Evolutionary conservation across 2,113 vertebrate genomes (phyloP).

Genomic region (Chionodraco myersi): DNA sequence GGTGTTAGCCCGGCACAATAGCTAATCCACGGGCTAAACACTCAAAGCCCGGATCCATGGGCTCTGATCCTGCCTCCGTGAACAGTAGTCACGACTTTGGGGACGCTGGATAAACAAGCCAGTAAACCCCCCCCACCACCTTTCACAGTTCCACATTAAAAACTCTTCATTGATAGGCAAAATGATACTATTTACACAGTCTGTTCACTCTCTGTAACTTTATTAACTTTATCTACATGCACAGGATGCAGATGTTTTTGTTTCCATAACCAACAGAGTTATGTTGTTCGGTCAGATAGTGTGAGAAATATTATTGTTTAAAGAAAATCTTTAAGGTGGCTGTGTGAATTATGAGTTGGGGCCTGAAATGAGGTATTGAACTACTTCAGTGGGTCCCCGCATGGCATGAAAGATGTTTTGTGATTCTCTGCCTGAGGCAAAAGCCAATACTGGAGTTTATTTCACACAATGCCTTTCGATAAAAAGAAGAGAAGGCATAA

Average conservation of each 20-base stretch:
- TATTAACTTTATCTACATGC: background rate
- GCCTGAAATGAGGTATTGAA: slow-evolving; percentile 12
- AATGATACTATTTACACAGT: slow-evolving; percentile 3
- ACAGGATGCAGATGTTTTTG: background rate
- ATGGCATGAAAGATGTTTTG: slow-evolving; percentile 21
- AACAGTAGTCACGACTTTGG: slow-evolving; percentile 63
- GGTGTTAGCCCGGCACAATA: slow-evolving; percentile 39
- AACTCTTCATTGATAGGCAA: slow-evolving; percentile 13
- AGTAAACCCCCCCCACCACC: background rate
- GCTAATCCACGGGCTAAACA: slow-evolving; percentile 75
- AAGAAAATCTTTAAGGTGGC: background rate
- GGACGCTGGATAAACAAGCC: slow-evolving; percentile 53
- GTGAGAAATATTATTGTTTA: background rate
- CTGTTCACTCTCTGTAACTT: background rate
- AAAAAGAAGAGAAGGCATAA: background rate
- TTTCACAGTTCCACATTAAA: slow-evolving; percentile 22
- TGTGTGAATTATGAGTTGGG: slow-evolving; percentile 10
- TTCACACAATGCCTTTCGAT: background rate
- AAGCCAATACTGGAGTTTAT: background rate
- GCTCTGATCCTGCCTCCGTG: slow-evolving; percentile 63
- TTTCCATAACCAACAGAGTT: background rate
- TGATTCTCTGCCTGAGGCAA: slow-evolving; percentile 4
- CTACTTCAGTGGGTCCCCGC: background rate
- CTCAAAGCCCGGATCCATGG: slow-evolving; percentile 55
- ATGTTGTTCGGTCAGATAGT: background rate